Percentiles rank a stretch among this genome's conserved stretches.
Evolutionary conservation across 2,888 invertebrate species (phyloP).

Genomic region (Agrypnus murinus): DNA sequence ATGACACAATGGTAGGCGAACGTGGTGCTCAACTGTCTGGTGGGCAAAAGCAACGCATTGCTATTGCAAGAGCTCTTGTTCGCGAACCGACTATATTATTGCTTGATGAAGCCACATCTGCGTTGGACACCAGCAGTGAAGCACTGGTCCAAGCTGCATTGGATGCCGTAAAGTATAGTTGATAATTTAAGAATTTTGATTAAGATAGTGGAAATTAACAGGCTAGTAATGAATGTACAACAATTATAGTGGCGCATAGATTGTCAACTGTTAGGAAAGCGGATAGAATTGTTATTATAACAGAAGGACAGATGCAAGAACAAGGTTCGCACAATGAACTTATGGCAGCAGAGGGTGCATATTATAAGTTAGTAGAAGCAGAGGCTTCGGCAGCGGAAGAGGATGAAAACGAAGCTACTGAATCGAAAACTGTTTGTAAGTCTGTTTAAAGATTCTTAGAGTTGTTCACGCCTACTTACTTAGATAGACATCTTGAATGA

Average conservation of each 20-base stretch:
- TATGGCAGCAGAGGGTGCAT: constrained; percentile 79
- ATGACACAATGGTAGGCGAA: constrained; percentile 89
- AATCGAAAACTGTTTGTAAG: background rate
- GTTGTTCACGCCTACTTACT: too few relatives aligned
- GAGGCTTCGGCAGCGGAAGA: constrained; percentile 70
- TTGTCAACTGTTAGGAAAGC: constrained; percentile 84
- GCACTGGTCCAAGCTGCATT: constrained; percentile 87
- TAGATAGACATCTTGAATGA: too few relatives aligned
- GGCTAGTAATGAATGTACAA: constrained; percentile 84
- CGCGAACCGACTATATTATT: constrained; percentile 86
- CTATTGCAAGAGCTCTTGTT: constrained; percentile 91
- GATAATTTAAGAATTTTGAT: background rate
- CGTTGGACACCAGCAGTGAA: constrained; percentile 90
- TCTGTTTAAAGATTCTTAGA: too few relatives aligned
- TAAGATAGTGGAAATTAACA: constrained; percentile 59
- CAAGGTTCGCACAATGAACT: constrained; percentile 81
- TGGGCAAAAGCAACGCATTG: constrained; percentile 93
- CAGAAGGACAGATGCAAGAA: constrained; percentile 80
- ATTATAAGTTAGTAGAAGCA: constrained; percentile 81
- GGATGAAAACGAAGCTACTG: constrained; percentile 6
- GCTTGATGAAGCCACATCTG: constrained; percentile 93
- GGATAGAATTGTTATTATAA: constrained; percentile 82
- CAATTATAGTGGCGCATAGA: constrained; percentile 86
- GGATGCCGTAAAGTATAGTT: constrained; percentile 75
- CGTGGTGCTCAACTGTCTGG: constrained; percentile 88